A percentile compares a stretch with the other conserved stretches of the same genome.
Evolutionary conservation across 2,888 invertebrate genomes (phyloP).

Genomic region (Tiphia femorata): DNA sequence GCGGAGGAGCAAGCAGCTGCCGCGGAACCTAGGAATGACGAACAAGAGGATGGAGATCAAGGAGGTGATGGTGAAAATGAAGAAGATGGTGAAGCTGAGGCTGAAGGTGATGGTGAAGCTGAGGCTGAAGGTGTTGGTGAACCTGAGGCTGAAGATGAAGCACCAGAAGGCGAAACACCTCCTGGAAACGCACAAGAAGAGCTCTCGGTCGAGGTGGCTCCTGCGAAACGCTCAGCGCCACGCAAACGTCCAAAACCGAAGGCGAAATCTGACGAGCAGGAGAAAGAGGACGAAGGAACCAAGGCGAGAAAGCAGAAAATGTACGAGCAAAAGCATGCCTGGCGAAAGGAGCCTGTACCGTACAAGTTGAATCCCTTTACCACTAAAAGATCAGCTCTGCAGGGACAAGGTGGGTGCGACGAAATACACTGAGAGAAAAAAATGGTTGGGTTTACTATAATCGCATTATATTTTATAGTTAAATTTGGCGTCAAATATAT

Average conservation of each 20-base stretch:
- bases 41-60: not conserved
- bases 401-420: too few species aligned
- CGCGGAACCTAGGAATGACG: not conserved
- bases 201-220: not conserved
- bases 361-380: slow-evolving; percentile 30
- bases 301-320: slow-evolving; percentile 18
- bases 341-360: slow-evolving; percentile 48
- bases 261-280: not conserved
- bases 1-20: not conserved
- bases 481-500: too few species aligned
- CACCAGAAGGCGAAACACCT: not conserved
- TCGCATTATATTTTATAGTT: too few species aligned
- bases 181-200: slow-evolving; percentile 4
- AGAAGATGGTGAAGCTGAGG: not conserved
- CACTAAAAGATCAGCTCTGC: slow-evolving; percentile 24
- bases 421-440: too few species aligned
- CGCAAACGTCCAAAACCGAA: not conserved
- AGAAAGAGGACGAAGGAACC: slow-evolving; percentile 10
- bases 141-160: not conserved
- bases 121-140: slow-evolving; percentile 1
- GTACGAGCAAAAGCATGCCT: slow-evolving; percentile 38
- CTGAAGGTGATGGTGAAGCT: not conserved
- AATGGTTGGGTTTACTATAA: too few species aligned
- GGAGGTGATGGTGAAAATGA: not conserved
- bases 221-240: not conserved